phyloP scores from a whole-genome alignment of 2,797 vertebrate species.

The Taeniopygia guttata region DNA sequence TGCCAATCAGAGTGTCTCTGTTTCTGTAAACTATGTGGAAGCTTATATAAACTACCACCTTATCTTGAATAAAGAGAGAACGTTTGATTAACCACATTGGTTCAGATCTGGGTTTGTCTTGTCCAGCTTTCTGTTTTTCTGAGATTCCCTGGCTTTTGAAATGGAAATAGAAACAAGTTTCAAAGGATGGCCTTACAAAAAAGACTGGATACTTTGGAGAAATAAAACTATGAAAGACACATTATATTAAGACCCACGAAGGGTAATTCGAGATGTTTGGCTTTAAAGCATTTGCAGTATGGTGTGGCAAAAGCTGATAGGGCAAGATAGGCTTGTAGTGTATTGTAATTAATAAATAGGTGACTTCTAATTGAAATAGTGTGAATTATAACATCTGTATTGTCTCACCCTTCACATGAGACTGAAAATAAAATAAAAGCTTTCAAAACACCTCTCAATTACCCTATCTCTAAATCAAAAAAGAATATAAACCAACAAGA shows the following conservation, averaged over 20 bases:
- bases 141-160: too few relatives aligned
- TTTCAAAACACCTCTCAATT: neutral
- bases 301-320: neutral
- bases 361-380: neutral
- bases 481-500: neutral
- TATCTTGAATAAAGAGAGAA: too few relatives aligned
- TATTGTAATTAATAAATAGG: neutral
- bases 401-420: neutral
- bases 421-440: neutral
- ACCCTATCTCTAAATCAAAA: neutral
- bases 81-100: too few relatives aligned
- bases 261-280: neutral
- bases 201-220: neutral
- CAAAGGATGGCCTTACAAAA: neutral
- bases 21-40: too few relatives aligned
- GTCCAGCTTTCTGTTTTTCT: too few relatives aligned
- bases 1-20: too few relatives aligned
- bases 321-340: neutral
- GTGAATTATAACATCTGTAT: neutral
- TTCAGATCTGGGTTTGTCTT: too few relatives aligned
- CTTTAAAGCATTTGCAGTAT: neutral
- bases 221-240: neutral
- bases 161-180: neutral
- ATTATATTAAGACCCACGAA: neutral
- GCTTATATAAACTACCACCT: too few relatives aligned